Evolutionary conservation across 2,113 vertebrate genomes (phyloP).

Genomic region (Ia io): DNA sequence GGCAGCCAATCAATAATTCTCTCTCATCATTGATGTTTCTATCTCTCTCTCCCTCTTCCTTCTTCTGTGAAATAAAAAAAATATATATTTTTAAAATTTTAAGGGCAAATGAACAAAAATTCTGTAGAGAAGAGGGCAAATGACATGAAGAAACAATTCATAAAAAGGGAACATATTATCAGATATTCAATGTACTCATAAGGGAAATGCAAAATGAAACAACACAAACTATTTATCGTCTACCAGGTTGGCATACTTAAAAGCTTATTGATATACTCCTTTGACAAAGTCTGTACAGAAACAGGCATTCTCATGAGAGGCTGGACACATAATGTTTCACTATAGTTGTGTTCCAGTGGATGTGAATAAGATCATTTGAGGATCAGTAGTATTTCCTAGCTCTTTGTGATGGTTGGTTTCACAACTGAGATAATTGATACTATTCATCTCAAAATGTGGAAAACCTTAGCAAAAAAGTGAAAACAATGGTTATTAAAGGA

Average conservation of each 20-base stretch:
- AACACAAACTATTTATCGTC: background rate
- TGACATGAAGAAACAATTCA: background rate
- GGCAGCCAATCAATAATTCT: too few relatives aligned
- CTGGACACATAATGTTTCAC: background rate
- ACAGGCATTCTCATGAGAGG: background rate
- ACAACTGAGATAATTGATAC: background rate
- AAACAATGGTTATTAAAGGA: background rate
- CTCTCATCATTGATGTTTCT: too few relatives aligned
- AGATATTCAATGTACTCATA: background rate
- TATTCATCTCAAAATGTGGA: conserved; percentile 4
- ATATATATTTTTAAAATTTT: too few relatives aligned
- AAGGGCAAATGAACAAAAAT: background rate
- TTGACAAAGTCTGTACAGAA: background rate
- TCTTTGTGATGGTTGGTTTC: background rate
- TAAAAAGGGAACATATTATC: background rate
- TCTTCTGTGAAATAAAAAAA: too few relatives aligned
- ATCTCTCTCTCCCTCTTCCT: too few relatives aligned
- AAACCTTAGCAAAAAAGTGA: background rate
- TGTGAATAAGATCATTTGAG: background rate
- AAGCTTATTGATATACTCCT: background rate
- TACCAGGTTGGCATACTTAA: background rate
- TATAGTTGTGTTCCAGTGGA: background rate
- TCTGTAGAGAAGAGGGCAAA: background rate
- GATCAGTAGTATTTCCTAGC: background rate
- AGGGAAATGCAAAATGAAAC: background rate